These are phyloP conservation scores for Halichondria panicea DNA, from an alignment of 37 sponge, comb jelly and placozoan genomes.

Conservation along the genomic window DNA sequence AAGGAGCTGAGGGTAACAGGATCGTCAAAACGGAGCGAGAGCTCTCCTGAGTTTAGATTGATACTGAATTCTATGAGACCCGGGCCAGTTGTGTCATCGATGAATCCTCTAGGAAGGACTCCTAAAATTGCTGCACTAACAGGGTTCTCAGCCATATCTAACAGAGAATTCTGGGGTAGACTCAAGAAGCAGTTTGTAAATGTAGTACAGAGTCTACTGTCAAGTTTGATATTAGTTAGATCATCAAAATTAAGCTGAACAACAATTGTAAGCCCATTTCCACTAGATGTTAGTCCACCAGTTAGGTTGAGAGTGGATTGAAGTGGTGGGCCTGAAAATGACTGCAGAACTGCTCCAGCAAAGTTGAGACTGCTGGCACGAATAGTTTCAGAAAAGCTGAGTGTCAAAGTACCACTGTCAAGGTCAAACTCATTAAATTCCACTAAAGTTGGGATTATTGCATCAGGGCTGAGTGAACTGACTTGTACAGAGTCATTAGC, in stretches of 20 bases:
- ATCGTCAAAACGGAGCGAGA: constrained; percentile 79
- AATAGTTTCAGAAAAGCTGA: constrained; percentile 85
- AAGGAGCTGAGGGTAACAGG: constrained; percentile 52
- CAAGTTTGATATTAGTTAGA: constrained; percentile 39
- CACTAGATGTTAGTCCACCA: constrained; percentile 56
- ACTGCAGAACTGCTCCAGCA: constrained; percentile 39
- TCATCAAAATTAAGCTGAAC: constrained; percentile 32
- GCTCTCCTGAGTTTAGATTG: constrained; percentile 66
- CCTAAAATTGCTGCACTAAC: background rate
- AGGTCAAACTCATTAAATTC: constrained; percentile 62
- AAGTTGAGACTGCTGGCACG: constrained; percentile 52
- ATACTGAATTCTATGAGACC: constrained; percentile 41
- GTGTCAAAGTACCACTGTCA: constrained; percentile 50
- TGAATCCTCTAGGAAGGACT: constrained; percentile 37
- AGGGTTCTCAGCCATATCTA: constrained; percentile 62
- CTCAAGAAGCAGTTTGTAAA: constrained; percentile 65
- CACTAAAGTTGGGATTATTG: constrained; percentile 39
- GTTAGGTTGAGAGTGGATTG: constrained; percentile 7
- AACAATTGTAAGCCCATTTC: constrained; percentile 39
- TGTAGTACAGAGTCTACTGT: constrained; percentile 50
- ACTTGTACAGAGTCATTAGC: constrained; percentile 14
- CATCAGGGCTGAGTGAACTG: constrained; percentile 46
- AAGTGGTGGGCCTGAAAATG: background rate
- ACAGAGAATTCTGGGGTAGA: constrained; percentile 34
- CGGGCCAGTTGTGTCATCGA: constrained; percentile 70